Base-by-base conservation (phyloP, 1,140 invertebrate species). In the Lordiphosa mommai region DNA sequence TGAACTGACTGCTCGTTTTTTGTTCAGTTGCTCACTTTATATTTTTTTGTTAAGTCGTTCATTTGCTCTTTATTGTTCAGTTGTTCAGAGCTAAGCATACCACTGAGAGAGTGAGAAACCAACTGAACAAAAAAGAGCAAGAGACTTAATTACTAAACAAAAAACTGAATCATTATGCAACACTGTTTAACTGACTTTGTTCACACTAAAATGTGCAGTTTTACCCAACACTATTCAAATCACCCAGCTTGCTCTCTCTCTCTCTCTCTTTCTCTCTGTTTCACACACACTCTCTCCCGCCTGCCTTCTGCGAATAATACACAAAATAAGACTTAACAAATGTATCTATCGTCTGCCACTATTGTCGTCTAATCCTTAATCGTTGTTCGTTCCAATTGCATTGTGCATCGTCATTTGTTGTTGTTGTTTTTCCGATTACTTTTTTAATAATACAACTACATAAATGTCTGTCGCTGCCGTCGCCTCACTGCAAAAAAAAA, bases 391-490 rank as follows among this genome's bases (percentile, higher is more conserved):
- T 79, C 70, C 52, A 70, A 66, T 76, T 74, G 47, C 71, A 72
- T 79, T 52, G 44, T 58, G 52, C 57, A 66, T 72, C 56, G 37
- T 52, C 74, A 79, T 80, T 80, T 82, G 74, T 80, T 80, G 74
- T 80, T 74, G 71, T 80, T 79, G 70, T 79, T 80, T 70, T 41
- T 61, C 52, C 36, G 36, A 82, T 67, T 71, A 44, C 9, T 32
- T 32, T 58, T 23, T 20, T 47, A 50, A 49, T 27, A 38, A 55
- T 55, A 55, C n/a, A 36, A 29, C 8, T 14, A 23, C 9, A n/a
- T 66, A 58, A 69, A 52, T 71, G 71, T 82, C 66, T 82, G 70
- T 82, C 76, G 72, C 72, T 76, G 72, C 53, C 72, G 71, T 80
- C 68, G 74, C 51, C 64, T 36, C 64, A 80, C 51, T 61, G 51